These are phyloP conservation scores for Siphamia tubifer DNA, from an alignment of 2,113 vertebrate species.

Conservation along the genomic window DNA sequence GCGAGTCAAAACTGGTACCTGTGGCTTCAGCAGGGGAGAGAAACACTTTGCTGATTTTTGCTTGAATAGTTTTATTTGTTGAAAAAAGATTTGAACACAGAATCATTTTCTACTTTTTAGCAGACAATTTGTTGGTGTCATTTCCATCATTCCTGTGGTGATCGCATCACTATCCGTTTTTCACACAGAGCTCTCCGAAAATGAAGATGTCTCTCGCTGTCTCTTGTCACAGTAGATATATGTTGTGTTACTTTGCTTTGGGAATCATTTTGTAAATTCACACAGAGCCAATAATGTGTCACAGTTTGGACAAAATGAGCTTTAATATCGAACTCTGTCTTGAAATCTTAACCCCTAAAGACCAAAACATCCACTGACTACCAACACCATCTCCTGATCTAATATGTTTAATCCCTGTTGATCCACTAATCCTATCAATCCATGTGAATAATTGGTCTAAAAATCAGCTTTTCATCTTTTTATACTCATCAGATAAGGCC, in stretches of 20 bases:
- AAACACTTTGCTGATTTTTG: not conserved
- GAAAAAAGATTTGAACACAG: not conserved
- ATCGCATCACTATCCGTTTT: not conserved
- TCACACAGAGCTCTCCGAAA: conserved; percentile 5
- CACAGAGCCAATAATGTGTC: not conserved
- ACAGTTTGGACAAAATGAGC: not conserved
- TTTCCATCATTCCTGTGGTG: not conserved
- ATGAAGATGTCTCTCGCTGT: not conserved
- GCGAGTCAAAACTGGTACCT: not conserved
- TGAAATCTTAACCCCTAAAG: too few relatives aligned
- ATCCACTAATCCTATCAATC: too few relatives aligned
- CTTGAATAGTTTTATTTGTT: conserved; percentile 7
- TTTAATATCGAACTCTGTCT: too few relatives aligned
- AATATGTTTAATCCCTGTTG: too few relatives aligned
- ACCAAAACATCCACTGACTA: too few relatives aligned
- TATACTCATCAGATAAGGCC: too few relatives aligned
- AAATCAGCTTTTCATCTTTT: too few relatives aligned
- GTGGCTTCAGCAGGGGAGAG: not conserved
- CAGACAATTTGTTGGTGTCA: not conserved
- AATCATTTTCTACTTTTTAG: not conserved
- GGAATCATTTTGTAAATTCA: not conserved
- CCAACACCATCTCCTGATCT: too few relatives aligned
- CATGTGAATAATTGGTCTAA: too few relatives aligned
- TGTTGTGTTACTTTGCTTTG: not conserved
- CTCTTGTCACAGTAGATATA: not conserved